Conservation (phyloP, 1,140 invertebrate genomes). For the Drosophila kurseongensis region DNA sequence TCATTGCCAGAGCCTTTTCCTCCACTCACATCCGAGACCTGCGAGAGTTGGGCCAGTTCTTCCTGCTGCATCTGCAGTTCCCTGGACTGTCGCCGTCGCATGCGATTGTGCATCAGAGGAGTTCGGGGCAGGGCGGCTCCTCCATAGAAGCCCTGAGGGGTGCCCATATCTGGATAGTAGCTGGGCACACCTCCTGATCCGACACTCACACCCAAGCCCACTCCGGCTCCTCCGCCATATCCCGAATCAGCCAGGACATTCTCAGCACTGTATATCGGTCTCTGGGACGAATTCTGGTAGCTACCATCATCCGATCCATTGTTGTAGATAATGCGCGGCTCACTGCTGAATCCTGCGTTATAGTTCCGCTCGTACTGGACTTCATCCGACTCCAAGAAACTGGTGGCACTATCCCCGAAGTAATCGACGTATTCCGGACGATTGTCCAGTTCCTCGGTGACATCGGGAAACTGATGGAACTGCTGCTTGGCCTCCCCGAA, state of each 20-base stretch:
- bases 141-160: slow-evolving; percentile 39
- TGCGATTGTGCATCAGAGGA: slow-evolving; percentile 76
- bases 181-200: slow-evolving; percentile 33
- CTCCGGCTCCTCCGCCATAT: slow-evolving; percentile 27
- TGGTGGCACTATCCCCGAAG: slow-evolving; percentile 74
- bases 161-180: slow-evolving; percentile 57
- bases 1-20: neutral
- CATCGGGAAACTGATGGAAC: slow-evolving; percentile 78
- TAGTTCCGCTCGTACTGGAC: slow-evolving; percentile 82
- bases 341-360: slow-evolving; percentile 78
- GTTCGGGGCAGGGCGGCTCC: slow-evolving; percentile 72
- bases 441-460: slow-evolving; percentile 74
- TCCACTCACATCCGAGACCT: slow-evolving; percentile 5
- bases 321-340: slow-evolving; percentile 84
- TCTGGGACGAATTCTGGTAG: slow-evolving; percentile 52
- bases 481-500: slow-evolving; percentile 84
- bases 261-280: slow-evolving; percentile 77
- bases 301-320: slow-evolving; percentile 68
- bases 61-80: slow-evolving; percentile 75
- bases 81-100: slow-evolving; percentile 71
- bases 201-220: slow-evolving; percentile 18
- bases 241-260: slow-evolving; percentile 58
- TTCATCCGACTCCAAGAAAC: slow-evolving; percentile 81
- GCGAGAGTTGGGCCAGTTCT: slow-evolving; percentile 48
- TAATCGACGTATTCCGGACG: slow-evolving; percentile 78